These are phyloP conservation scores for Sminthopsis crassicaudata DNA, from an alignment of 2,113 vertebrate genomes.

Conservation along the genomic window DNA sequence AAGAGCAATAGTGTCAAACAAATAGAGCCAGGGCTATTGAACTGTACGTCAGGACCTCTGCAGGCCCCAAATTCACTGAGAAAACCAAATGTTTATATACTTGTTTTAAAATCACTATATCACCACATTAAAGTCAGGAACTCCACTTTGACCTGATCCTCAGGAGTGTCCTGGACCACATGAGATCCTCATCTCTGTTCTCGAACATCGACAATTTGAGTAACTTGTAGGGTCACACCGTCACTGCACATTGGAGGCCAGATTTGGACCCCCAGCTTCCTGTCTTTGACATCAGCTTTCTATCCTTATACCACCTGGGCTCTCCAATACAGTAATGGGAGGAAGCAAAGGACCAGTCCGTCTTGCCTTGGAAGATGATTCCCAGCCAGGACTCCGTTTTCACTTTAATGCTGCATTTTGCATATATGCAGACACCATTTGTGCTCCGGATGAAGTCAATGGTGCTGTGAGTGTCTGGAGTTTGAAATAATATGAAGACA, in stretches of 20 bases:
- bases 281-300: neutral
- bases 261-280: neutral
- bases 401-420: neutral
- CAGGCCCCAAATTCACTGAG: neutral
- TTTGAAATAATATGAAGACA: slow-evolving; percentile 31
- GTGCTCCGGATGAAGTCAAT: slow-evolving; percentile 8
- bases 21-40: neutral
- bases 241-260: neutral
- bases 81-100: neutral
- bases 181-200: neutral
- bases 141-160: neutral
- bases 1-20: neutral
- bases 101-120: neutral
- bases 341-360: slow-evolving; percentile 14
- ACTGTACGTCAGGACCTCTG: neutral
- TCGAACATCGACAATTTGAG: neutral
- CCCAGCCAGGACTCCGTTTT: slow-evolving; percentile 21
- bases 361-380: slow-evolving; percentile 17
- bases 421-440: neutral
- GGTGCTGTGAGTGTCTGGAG: fast-evolving
- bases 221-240: neutral
- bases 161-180: neutral
- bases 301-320: neutral
- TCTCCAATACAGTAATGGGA: neutral
- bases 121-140: neutral